Conservation (phyloP, 2,797 vertebrate genomes). For the Melanogrammus aeglefinus region DNA sequence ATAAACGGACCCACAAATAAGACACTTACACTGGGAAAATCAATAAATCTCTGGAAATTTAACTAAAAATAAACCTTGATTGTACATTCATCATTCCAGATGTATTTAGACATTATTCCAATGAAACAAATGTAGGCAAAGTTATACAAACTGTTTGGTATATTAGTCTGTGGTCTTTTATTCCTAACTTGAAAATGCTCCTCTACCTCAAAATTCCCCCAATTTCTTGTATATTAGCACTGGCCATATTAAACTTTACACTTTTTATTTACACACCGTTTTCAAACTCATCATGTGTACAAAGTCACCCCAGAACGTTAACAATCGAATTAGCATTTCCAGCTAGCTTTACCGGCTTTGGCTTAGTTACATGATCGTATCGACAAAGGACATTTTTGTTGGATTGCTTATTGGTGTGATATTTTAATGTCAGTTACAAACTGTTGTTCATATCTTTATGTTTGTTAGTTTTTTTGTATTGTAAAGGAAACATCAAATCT, state of each 20-base stretch:
- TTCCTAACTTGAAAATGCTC: not conserved
- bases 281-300: not conserved
- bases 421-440: not conserved
- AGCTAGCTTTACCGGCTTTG: not conserved
- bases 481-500: not conserved
- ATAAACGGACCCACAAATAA: conserved; percentile 57
- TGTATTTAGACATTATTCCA: not conserved
- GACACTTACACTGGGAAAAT: conserved; percentile 58
- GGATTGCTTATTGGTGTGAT: not conserved
- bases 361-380: not conserved
- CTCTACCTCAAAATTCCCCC: not conserved
- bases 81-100: conserved; percentile 1
- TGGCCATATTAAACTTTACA: too few species aligned
- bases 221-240: not conserved
- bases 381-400: not conserved
- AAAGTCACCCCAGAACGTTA: not conserved
- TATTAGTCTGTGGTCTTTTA: not conserved
- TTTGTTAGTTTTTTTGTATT: not conserved
- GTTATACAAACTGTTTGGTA: not conserved
- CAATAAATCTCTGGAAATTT: not conserved
- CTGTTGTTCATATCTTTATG: conserved; percentile 2
- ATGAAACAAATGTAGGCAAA: not conserved
- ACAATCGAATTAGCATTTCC: not conserved
- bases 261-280: too few species aligned
- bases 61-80: conserved; percentile 1